A percentile compares a stretch with the other conserved stretches of the same genome.
Evolutionary conservation across 2,797 vertebrate genomes (phyloP).

Genomic region (Melanitta fusca): DNA sequence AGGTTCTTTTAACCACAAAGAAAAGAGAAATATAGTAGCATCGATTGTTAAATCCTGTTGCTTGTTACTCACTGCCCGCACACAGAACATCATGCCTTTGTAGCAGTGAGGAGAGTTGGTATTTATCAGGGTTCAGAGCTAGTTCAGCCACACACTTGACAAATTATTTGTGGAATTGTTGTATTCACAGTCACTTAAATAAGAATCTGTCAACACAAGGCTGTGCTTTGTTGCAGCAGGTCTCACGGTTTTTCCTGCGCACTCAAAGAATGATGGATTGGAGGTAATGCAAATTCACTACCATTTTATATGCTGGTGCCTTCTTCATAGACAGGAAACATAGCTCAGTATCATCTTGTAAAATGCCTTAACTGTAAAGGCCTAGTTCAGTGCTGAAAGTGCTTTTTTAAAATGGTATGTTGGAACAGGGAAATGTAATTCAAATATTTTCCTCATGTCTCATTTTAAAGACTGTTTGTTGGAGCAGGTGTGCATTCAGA

Average conservation of each 20-base stretch:
- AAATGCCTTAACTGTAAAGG: conserved; percentile 91
- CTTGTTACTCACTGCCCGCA: conserved; percentile 76
- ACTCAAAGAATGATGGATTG: conserved; percentile 95
- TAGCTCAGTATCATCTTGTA: conserved; percentile 96
- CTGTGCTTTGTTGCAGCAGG: conserved; percentile 86
- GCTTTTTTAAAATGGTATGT: conserved; percentile 75
- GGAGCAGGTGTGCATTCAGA: conserved; percentile 68
- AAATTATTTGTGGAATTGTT: conserved; percentile 99
- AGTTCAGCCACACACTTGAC: conserved; percentile 97
- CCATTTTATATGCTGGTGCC: conserved; percentile 96
- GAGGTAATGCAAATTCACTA: conserved; percentile 98
- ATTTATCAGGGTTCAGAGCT: conserved; percentile 94
- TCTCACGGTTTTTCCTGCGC: conserved; percentile 84
- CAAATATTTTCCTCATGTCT: conserved; percentile 73
- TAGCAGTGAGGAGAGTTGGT: conserved; percentile 80
- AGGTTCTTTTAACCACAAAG: conserved; percentile 76
- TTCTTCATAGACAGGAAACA: conserved; percentile 88
- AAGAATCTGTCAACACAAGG: conserved; percentile 96
- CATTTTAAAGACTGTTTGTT: conserved; percentile 57
- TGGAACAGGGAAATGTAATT: conserved; percentile 71
- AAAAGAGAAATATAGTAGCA: conserved; percentile 80
- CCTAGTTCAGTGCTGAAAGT: conserved; percentile 82
- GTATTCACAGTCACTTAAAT: conserved; percentile 99
- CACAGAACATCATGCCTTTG: conserved; percentile 78
- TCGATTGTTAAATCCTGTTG: conserved; percentile 79